These are phyloP conservation scores for Papilio aristodemus DNA, from an alignment of 1,140 invertebrate species.

Conservation along the genomic window DNA sequence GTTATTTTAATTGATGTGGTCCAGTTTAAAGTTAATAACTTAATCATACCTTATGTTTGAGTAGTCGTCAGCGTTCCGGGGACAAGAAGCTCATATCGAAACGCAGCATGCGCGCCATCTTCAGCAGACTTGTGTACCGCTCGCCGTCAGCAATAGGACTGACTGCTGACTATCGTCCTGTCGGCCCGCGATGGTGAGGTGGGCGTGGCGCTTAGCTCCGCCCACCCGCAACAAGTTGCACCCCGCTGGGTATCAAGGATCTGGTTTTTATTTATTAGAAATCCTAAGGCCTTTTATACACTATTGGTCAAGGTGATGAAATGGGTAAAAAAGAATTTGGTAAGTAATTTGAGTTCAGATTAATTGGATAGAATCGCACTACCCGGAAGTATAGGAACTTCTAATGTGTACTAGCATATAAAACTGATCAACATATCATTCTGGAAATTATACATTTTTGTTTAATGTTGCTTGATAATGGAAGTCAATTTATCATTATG, in stretches of 20 bases:
- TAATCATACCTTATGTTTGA: conserved; percentile 68
- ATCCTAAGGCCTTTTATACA: conserved; percentile 26
- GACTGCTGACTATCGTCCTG: conserved; percentile 10
- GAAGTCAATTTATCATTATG: too few species aligned
- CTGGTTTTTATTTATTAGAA: conserved; percentile 23
- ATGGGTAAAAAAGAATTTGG: not conserved
- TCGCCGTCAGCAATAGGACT: conserved; percentile 40
- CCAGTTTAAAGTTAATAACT: too few species aligned
- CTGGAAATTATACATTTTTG: too few species aligned
- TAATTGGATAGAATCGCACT: too few species aligned
- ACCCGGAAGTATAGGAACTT: too few species aligned
- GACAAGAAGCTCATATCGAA: conserved; percentile 75
- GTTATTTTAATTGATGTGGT: too few species aligned
- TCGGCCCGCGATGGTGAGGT: conserved; percentile 31
- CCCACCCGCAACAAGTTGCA: conserved; percentile 59
- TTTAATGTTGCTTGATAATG: too few species aligned
- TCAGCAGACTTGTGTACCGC: conserved; percentile 36
- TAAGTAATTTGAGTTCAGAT: too few species aligned
- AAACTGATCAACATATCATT: too few species aligned
- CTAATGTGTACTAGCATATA: too few species aligned
- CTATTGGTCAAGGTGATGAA: not conserved
- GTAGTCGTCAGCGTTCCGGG: conserved; percentile 80
- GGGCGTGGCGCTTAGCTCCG: conserved; percentile 46
- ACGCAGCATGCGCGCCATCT: conserved; percentile 69
- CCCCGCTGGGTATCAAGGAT: conserved; percentile 35